These are phyloP conservation scores for Echinops telfairi DNA, from an alignment of 2,113 vertebrate species.

Conservation along the genomic window DNA sequence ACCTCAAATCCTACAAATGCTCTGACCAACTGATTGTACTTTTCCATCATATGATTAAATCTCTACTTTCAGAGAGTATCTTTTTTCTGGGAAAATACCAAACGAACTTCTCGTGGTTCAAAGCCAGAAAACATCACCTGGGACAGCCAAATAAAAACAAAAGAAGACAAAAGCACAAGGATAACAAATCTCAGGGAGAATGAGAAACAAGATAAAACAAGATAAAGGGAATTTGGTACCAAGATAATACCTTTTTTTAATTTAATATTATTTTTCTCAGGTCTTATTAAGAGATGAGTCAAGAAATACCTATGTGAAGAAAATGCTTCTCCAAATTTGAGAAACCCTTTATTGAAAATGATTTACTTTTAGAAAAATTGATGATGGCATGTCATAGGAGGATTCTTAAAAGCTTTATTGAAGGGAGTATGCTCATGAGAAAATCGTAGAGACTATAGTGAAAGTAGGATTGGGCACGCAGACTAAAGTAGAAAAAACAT, in stretches of 20 bases:
- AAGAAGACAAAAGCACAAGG: background rate
- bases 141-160: background rate
- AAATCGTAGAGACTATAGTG: background rate
- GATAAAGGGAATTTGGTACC: background rate
- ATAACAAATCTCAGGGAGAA: background rate
- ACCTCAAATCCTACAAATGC: background rate
- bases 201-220: slow-evolving; percentile 6
- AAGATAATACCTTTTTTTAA: background rate
- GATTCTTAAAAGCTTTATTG: slow-evolving; percentile 11
- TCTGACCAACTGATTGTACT: background rate
- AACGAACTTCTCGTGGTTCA: background rate
- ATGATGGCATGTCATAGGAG: background rate
- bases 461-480: background rate
- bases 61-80: background rate
- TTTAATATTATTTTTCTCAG: background rate
- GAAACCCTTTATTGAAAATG: background rate
- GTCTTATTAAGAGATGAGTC: background rate
- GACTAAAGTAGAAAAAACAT: background rate
- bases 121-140: slow-evolving; percentile 32
- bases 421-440: background rate
- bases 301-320: background rate
- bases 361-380: background rate
- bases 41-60: background rate
- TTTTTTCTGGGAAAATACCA: background rate
- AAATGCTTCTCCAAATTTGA: slow-evolving; percentile 9